A percentile compares a stretch with the other conserved stretches of the same genome.
Conservation (phyloP, 1,140 invertebrate species). For the Globodera rostochiensis region DNA sequence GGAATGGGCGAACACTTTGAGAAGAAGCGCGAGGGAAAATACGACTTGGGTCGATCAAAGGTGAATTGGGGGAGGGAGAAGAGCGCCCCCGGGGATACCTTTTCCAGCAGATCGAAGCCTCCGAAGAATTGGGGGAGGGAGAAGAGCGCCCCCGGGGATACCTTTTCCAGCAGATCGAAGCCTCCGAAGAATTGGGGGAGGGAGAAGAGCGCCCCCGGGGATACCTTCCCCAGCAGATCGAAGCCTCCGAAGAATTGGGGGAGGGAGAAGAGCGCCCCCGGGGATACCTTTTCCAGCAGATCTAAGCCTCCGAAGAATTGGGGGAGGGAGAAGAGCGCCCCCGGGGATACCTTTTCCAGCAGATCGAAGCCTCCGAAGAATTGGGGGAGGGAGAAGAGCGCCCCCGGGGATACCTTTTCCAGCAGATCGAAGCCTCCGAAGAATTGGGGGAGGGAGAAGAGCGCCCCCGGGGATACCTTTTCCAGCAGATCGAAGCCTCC, state of each 20-base stretch:
- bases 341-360: neutral
- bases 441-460: no score
- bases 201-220: neutral
- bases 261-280: neutral
- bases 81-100: no score
- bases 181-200: no score
- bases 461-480: no score
- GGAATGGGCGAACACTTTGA: neutral
- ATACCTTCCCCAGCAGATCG: no score
- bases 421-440: neutral
- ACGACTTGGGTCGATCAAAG: neutral
- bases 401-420: neutral
- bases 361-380: neutral
- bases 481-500: no score
- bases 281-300: no score
- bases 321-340: no score
- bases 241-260: no score
- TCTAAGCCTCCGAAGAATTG: no score
- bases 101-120: no score
- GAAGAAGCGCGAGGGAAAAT: neutral
- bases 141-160: neutral
- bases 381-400: no score
- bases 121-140: neutral
- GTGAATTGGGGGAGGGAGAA: neutral
- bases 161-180: neutral